Evolutionary conservation across 2,797 vertebrate species (phyloP).

Genomic region (Argyrosomus regius): DNA sequence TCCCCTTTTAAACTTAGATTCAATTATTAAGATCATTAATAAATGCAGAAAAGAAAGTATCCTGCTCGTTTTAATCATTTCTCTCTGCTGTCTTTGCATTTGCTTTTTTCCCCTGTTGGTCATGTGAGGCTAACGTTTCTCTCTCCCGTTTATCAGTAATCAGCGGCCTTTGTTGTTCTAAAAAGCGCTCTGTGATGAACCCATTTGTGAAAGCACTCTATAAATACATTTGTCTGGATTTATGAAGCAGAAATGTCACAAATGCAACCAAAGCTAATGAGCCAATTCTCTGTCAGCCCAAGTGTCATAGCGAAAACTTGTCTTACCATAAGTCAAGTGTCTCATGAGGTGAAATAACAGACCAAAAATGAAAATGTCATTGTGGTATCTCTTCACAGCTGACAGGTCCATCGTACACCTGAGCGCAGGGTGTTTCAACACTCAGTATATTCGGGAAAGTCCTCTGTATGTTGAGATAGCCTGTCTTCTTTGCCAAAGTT

Average conservation of each 20-base stretch:
- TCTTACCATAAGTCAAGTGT: conserved; percentile 65
- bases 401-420: conserved; percentile 63
- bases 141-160: conserved; percentile 16
- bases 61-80: not conserved
- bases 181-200: conserved; percentile 49
- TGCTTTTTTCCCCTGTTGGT: conserved; percentile 1
- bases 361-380: conserved; percentile 73
- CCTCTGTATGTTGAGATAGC: conserved; percentile 31
- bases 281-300: conserved; percentile 60
- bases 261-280: conserved; percentile 72
- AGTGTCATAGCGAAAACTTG: conserved; percentile 54
- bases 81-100: not conserved
- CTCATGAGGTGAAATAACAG: conserved; percentile 63
- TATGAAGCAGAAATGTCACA: conserved; percentile 65
- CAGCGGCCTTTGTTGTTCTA: conserved; percentile 42
- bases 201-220: conserved; percentile 52
- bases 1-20: not conserved
- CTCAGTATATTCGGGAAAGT: conserved; percentile 49
- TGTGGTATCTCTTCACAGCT: conserved; percentile 61
- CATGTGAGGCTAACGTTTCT: not conserved
- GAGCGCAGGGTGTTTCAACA: conserved; percentile 43
- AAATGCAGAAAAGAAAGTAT: not conserved
- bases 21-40: conserved; percentile 9
- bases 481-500: conserved; percentile 54
- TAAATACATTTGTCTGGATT: conserved; percentile 64